Percentiles rank a stretch among this genome's conserved stretches.
phyloP scores from a whole-genome alignment of 2,888 invertebrate genomes.

The Eurytoma adleriae region DNA sequence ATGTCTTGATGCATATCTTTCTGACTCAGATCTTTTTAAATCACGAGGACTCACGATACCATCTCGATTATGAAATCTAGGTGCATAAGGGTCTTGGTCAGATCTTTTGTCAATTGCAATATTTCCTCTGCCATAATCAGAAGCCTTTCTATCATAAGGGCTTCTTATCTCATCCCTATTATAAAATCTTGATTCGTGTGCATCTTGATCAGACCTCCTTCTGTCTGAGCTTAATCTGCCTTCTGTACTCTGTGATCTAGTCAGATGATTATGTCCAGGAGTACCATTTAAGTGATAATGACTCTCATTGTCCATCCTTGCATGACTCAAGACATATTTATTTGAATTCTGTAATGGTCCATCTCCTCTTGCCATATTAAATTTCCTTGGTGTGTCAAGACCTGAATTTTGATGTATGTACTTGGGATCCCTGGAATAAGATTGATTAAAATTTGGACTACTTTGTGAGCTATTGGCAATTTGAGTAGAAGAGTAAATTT shows the following conservation, averaged over 20 bases:
- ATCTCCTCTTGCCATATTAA: neutral
- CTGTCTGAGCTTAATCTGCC: slow-evolving; percentile 12
- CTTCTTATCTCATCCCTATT: slow-evolving; percentile 28
- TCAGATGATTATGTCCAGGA: slow-evolving; percentile 5
- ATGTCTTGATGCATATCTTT: neutral
- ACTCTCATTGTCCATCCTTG: slow-evolving; percentile 23
- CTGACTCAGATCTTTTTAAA: too few relatives aligned
- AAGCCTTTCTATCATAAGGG: neutral
- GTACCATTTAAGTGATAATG: slow-evolving; percentile 35
- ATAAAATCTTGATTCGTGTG: slow-evolving; percentile 14
- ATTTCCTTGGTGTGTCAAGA: slow-evolving; percentile 29
- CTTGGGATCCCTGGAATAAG: slow-evolving; percentile 32
- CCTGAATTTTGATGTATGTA: slow-evolving; percentile 16
- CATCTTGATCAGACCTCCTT: neutral
- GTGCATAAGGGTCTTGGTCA: too few relatives aligned
- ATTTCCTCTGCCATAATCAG: neutral
- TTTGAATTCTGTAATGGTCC: slow-evolving; percentile 33
- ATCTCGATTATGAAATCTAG: too few relatives aligned
- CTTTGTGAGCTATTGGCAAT: slow-evolving; percentile 29
- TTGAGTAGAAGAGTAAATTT: slow-evolving; percentile 39
- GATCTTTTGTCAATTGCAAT: too few relatives aligned
- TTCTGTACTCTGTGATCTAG: slow-evolving; percentile 29
- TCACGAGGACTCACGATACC: too few relatives aligned
- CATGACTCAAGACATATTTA: slow-evolving; percentile 40
- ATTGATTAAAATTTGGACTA: slow-evolving; percentile 6